Evolutionary conservation across 2,888 invertebrate genomes (phyloP), one percentile per base, ranked within the genome.

Genomic region (Callyntrura sp.): DNA sequence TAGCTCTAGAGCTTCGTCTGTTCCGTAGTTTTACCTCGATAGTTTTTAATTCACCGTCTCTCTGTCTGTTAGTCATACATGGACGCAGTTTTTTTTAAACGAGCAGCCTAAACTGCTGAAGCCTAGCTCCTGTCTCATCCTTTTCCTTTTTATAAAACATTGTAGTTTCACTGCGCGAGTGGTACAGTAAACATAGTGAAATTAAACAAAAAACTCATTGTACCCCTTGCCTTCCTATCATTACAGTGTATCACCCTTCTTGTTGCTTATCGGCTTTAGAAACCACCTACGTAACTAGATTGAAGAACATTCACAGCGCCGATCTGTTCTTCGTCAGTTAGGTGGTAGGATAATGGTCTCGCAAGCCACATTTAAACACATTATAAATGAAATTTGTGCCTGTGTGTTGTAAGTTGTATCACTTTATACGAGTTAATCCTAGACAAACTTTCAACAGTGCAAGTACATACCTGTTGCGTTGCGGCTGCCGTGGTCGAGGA

Each of bases 41-140:
- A 70, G 17, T 68, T 87, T 65, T 81, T 68, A 79, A 87, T 70
- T 87, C 65, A 62, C 65, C 65, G 68, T 86, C 78, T 73, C 65
- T 65, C 79, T n/a, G 55, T 81, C 70, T 57, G 88, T 88, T 88
- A 88, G 88, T 88, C 88, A 88, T 88, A 88, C 25, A 82, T 73
- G 73, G 73, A 82, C 82, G 88, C 82, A 82, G 81, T 51, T 85
- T 79, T 78, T 78, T 70, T 73, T 82, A 23, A 20, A 5, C 9
- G 60, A 43, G 79, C 79, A 43, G 17, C 20, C n/a, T 81, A 14
- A 78, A 78, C 48, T 68, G 70, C 48, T 60, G 73, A 82, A 82
- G 82, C 60, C 88, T 88, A 82, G 73, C 88, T 78, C 55, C 35
- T 88, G 88, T 82, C 82, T 88, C 88, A 88, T 82, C 82, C 88